Evolutionary conservation across 2,888 invertebrate genomes (phyloP), one percentile per base, ranked within the genome.

Genomic region (Ophion ellenae): DNA sequence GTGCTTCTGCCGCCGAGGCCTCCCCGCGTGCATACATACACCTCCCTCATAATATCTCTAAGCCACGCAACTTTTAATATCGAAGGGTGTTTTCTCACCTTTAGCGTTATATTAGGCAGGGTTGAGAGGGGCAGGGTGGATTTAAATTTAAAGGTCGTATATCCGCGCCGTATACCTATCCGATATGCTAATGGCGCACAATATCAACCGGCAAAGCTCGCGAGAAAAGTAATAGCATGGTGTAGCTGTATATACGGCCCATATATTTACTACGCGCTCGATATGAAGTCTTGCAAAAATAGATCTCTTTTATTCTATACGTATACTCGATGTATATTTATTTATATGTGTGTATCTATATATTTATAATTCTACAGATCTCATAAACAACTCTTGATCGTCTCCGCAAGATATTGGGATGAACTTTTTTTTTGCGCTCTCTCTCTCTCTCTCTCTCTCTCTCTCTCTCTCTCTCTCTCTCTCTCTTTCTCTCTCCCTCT

Each of bases 41-140:
- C 71, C 71, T 32, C 86, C 84, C 81, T 83, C 88, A 88, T 92
- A 92, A 92, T 93, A 92, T 91, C 91, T 90, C 86, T 87, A 86
- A 90, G 90, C 92, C 93, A 92, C 91, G 92, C 91, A 92, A 93
- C 91, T 93, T 92, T 92, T 92, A 93, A 93, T 93, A 93, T 93
- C 91, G 92, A 92, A 91, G 92, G 92, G 92, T 92, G 93, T 92
- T 93, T 92, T 92, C 92, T 92, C 92, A 92, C 92, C 91, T 92
- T 91, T 89, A 85, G 90, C 89, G 89, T 90, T 91, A 91, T 90
- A 90, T 91, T 90, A 91, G 89, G 81, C 88, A 89, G 87, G 86
- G 64, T 57, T 20, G 20, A 10, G 63, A 45, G n/a, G 45, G 47
- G 61, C 40, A 40, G 70, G 76, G 80, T 78, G 87, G 86, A 89